Evolutionary conservation across 2,113 vertebrate species (phyloP).

Genomic region (Tor tambroides): DNA sequence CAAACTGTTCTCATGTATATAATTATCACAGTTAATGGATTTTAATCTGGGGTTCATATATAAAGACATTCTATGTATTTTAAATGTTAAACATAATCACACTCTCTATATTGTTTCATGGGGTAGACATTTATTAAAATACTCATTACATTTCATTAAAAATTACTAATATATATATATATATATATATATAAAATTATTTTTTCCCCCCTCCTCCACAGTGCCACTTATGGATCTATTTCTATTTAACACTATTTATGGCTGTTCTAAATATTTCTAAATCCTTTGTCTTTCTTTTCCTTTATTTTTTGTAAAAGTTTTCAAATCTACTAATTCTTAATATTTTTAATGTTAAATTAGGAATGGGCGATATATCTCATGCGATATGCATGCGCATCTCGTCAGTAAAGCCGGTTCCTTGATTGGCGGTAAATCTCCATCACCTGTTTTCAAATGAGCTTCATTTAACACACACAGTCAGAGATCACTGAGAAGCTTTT

Average conservation of each 20-base stretch:
- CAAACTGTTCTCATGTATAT: slow-evolving; percentile 1
- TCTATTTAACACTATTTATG: slow-evolving; percentile 18
- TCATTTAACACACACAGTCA: too few relatives aligned
- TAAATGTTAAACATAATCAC: not conserved
- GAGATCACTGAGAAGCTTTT: too few relatives aligned
- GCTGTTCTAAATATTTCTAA: not conserved
- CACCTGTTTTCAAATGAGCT: too few relatives aligned
- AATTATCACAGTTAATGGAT: not conserved
- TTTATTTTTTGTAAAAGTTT: slow-evolving; percentile 57
- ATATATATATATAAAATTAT: too few relatives aligned
- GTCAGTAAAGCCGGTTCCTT: too few relatives aligned
- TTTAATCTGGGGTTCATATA: not conserved
- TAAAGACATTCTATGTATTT: not conserved
- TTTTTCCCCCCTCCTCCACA: too few relatives aligned
- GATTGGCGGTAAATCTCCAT: too few relatives aligned
- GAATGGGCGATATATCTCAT: too few relatives aligned
- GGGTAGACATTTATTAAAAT: not conserved
- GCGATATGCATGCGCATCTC: too few relatives aligned
- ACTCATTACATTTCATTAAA: not conserved
- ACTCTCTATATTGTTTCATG: not conserved
- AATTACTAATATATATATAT: not conserved
- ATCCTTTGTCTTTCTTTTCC: not conserved
- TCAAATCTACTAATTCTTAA: not conserved
- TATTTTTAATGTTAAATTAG: not conserved
- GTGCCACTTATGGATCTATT: not conserved